These are phyloP conservation scores for Pipistrellus pipistrellus DNA, from an alignment of 2,797 vertebrate genomes.

Conservation along the genomic window DNA sequence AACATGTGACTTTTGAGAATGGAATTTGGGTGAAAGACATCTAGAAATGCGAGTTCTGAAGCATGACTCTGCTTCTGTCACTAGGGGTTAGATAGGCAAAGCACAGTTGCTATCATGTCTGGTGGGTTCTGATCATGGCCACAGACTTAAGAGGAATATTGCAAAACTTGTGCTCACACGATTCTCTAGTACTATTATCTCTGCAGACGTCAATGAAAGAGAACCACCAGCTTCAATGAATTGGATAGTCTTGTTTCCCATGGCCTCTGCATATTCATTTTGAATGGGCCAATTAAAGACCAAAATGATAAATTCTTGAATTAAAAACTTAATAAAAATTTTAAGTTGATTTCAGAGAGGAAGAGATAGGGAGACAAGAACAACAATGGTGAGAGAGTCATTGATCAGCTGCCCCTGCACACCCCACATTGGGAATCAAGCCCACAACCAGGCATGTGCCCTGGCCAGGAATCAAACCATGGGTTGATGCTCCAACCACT, in stretches of 20 bases:
- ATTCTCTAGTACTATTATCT: background rate
- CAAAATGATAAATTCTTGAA: background rate
- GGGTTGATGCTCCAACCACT: too few relatives aligned
- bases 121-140: background rate
- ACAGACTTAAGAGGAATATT: background rate
- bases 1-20: slow-evolving; percentile 20
- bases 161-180: background rate
- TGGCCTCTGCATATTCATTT: background rate
- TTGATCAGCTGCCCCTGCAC: too few relatives aligned
- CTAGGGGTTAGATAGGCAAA: background rate
- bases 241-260: background rate
- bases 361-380: too few relatives aligned
- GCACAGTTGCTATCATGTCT: background rate
- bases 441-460: too few relatives aligned
- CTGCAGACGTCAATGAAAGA: background rate
- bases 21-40: background rate
- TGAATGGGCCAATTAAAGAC: background rate
- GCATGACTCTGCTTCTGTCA: background rate
- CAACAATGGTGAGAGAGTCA: too few relatives aligned
- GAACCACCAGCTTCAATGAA: background rate
- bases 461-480: too few relatives aligned
- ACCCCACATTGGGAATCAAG: too few relatives aligned
- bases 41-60: background rate
- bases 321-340: background rate
- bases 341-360: background rate